Conservation (phyloP, 2,797 vertebrate species). For the Labroides dimidiatus region DNA sequence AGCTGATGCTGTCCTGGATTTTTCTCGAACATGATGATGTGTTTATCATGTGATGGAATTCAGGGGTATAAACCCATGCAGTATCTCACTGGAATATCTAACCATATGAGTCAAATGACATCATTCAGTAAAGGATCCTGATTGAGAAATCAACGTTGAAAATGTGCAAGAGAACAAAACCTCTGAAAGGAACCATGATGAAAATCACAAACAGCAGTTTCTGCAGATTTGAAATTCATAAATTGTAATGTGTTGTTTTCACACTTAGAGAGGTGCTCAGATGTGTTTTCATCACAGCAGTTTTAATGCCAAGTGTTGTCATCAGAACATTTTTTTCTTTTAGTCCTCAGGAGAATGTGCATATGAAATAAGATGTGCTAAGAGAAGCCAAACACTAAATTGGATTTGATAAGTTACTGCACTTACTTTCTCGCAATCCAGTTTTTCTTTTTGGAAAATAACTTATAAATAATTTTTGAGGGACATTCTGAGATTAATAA, state of each 20-base stretch:
- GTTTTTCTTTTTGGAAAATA: too few species aligned
- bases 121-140: constrained; percentile 8
- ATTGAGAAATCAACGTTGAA: too few species aligned
- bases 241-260: constrained; percentile 34
- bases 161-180: neutral
- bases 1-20: constrained; percentile 26
- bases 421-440: neutral
- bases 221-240: constrained; percentile 25
- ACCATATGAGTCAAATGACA: constrained; percentile 7
- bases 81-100: constrained; percentile 9
- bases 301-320: constrained; percentile 9
- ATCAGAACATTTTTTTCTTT: neutral
- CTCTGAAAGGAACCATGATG: neutral
- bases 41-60: constrained; percentile 22
- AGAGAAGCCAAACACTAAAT: neutral
- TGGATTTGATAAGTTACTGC: neutral
- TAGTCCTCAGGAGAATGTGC: neutral
- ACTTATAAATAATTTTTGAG: too few species aligned
- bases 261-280: constrained; percentile 38
- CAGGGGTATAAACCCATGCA: neutral
- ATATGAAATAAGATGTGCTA: neutral
- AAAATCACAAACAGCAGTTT: constrained; percentile 33
- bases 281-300: constrained; percentile 22
- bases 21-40: constrained; percentile 35
- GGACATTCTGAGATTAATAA: too few species aligned